phyloP scores from a whole-genome alignment of 2,113 vertebrate genomes.

The Trochalopteron elliotii region DNA sequence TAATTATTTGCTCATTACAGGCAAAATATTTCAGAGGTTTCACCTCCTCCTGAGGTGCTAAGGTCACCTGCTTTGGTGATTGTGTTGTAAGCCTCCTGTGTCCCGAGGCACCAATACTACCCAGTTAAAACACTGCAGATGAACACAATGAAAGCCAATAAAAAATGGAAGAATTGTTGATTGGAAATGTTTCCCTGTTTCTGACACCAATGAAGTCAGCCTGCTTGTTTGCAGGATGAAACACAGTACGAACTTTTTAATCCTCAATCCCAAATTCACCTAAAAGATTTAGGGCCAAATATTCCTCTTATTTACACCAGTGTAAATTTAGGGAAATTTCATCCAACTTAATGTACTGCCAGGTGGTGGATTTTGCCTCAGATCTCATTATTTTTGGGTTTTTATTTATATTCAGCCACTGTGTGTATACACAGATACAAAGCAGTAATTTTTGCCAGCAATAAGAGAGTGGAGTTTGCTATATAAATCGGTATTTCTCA shows the following conservation, averaged over 20 bases:
- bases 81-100: not conserved
- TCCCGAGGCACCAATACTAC: not conserved
- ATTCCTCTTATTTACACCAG: constrained; percentile 4
- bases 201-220: not conserved
- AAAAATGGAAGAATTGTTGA: not conserved
- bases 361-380: constrained; percentile 25
- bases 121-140: not conserved
- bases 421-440: constrained; percentile 1
- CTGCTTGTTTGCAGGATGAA: not conserved
- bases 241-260: not conserved
- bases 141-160: not conserved
- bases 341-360: not conserved
- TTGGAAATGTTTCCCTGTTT: not conserved
- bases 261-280: not conserved
- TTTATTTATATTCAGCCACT: constrained; percentile 38
- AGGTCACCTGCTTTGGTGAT: not conserved
- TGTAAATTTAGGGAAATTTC: constrained; percentile 38
- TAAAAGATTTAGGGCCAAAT: constrained; percentile 9
- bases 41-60: not conserved
- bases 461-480: not conserved
- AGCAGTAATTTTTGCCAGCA: constrained; percentile 48
- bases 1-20: not conserved
- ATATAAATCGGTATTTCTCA: constrained; percentile 56
- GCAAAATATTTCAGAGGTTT: not conserved
- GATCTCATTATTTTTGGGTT: constrained; percentile 32